Percentiles rank a stretch among this genome's conserved stretches.
Conservation (phyloP, 37 sponge, comb jelly and placozoan genomes). For the Crambe crambe region DNA sequence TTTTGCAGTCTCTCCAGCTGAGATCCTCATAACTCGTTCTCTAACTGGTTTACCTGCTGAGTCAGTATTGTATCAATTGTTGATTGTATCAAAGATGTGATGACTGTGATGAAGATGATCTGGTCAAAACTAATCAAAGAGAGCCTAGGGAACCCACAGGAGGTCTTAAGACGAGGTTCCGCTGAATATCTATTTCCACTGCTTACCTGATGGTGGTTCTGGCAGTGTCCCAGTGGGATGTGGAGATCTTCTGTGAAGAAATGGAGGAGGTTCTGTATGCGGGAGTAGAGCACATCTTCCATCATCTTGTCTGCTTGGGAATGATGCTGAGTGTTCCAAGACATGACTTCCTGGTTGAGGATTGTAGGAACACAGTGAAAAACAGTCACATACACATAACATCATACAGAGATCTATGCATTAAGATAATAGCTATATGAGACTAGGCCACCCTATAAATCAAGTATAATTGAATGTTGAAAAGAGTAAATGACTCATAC, state of each 20-base stretch:
- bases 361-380: not conserved
- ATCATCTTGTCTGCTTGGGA: slow-evolving; percentile 6
- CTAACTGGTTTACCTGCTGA: slow-evolving; percentile 49
- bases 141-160: not conserved
- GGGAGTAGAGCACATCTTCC: slow-evolving; percentile 27
- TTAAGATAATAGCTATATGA: no score
- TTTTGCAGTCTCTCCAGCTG: slow-evolving; percentile 45
- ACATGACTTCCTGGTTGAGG: not conserved
- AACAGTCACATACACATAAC: not conserved
- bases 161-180: no score
- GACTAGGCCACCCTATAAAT: no score
- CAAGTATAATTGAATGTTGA: no score
- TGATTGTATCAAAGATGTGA: slow-evolving; percentile 16
- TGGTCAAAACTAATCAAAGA: not conserved
- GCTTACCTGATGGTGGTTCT: slow-evolving; percentile 45
- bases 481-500: no score
- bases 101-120: slow-evolving; percentile 25
- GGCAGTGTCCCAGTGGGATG: slow-evolving; percentile 29
- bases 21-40: slow-evolving; percentile 22
- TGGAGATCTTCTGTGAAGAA: slow-evolving; percentile 67
- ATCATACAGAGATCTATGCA: no score
- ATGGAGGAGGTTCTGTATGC: slow-evolving; percentile 43
- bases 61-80: slow-evolving; percentile 46
- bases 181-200: not conserved
- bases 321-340: slow-evolving; percentile 14